A percentile compares a stretch with the other conserved stretches of the same genome.
phyloP scores from a whole-genome alignment of 2,797 vertebrate species.

The Tenualosa ilisha region DNA sequence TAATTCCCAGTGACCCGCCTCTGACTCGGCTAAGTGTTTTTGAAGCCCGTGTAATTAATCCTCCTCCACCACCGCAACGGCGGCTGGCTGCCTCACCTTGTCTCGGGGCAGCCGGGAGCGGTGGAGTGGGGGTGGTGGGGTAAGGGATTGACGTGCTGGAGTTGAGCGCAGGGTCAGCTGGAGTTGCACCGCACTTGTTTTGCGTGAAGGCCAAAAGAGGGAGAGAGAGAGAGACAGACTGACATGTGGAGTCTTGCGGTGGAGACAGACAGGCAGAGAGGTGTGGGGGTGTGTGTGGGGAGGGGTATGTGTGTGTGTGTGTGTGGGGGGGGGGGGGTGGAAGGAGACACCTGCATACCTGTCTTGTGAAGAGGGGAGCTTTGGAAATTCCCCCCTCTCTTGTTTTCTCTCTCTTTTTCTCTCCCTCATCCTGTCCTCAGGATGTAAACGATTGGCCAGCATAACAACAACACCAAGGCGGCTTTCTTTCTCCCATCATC shows the following conservation, averaged over 20 bases:
- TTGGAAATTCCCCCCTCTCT: slow-evolving; percentile 38
- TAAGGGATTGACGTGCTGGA: neutral
- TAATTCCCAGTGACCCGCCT: slow-evolving; percentile 23
- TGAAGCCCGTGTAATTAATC: slow-evolving; percentile 20
- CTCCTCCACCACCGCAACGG: neutral
- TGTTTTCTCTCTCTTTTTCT: neutral
- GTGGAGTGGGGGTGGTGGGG: neutral
- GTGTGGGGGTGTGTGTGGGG: neutral
- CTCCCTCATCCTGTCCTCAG: slow-evolving; percentile 26
- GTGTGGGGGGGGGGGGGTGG: neutral
- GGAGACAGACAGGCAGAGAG: slow-evolving; percentile 3
- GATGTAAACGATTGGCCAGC: slow-evolving; percentile 9
- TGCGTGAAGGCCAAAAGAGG: neutral
- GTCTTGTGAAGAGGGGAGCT: neutral
- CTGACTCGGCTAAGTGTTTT: slow-evolving; percentile 21
- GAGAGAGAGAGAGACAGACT: neutral
- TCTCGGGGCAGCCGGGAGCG: neutral
- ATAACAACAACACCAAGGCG: neutral
- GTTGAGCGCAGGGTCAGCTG: slow-evolving; percentile 32
- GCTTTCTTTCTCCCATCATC: neutral
- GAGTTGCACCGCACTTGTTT: neutral
- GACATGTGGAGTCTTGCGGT: slow-evolving; percentile 35
- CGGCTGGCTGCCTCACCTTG: slow-evolving; percentile 16
- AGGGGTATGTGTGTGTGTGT: neutral
- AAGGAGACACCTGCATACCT: slow-evolving; percentile 22